Evolutionary conservation across 2,113 vertebrate species (phyloP), one percentile per base, ranked within the genome.

Genomic region (Melanocharis versteri): DNA sequence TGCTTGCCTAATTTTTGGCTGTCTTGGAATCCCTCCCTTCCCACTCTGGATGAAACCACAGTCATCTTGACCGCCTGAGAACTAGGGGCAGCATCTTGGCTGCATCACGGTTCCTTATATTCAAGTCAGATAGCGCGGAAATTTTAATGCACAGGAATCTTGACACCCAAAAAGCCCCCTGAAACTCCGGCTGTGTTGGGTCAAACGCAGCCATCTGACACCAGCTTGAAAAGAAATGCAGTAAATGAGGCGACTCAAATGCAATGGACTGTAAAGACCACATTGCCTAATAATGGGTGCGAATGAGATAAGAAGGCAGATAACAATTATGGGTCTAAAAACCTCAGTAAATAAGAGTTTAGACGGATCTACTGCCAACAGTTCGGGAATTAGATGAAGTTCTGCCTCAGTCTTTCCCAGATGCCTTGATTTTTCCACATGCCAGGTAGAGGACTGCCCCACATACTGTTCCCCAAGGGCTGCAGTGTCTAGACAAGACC

Each of bases 241-340:
- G 23, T 39, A 39, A 84, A 33, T 31, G 37, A 91, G 53, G 15
- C 10, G 10, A 33, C 11, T 60, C 31, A 68, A 21, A 56, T 10
- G 8, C 18, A 81, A 50, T 23, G 35, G 24, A 51, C 50, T 45
- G 20, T 48, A 60, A 86, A 75, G 64, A 83, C 17, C 19, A 75
- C 61, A 81, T 56, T 82, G 45, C 48, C 35, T 87, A 91, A 88
- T 75, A 82, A 77, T 44, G 71, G 31, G 3, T 68, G 37, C 70
- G 82, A 83, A 68, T n/a, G 35, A 84, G 26, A 64, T 64, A 57
- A 73, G 47, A 73, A 77, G 11, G n/a, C 81, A 78, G 28, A 78
- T 78, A 45, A 56, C 21, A 87, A 66, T 78, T 81, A 86, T 23
- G 61, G 5, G 12, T 72, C 65, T 92, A 68, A 72, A 90, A 87